Conservation (phyloP, 1,140 invertebrate species). For the Eumeta japonica region DNA sequence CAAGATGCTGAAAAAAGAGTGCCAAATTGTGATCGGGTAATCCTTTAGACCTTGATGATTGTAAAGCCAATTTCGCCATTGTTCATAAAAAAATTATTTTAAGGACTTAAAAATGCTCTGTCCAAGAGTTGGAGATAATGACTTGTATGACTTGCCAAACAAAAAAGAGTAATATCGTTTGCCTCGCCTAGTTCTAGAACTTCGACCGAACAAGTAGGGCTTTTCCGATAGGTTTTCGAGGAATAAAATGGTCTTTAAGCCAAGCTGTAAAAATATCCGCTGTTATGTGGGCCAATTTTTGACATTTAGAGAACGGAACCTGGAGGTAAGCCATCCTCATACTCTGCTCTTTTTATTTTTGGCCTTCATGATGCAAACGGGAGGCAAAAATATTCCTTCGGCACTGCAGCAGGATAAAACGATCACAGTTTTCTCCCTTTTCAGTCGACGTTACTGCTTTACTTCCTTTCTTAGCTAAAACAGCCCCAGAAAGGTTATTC, state of each 20-base stretch:
- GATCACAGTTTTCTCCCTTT: slow-evolving; percentile 23
- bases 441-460: slow-evolving; percentile 13
- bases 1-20: too few relatives aligned
- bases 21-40: too few relatives aligned
- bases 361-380: slow-evolving; percentile 16
- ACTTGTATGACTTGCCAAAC: slow-evolving; percentile 26
- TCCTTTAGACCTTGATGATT: too few relatives aligned
- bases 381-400: too few relatives aligned
- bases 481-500: slow-evolving; percentile 18
- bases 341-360: too few relatives aligned
- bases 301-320: slow-evolving; percentile 21
- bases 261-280: slow-evolving; percentile 20
- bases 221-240: not conserved
- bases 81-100: slow-evolving; percentile 15
- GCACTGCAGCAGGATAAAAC: too few relatives aligned
- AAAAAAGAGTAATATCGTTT: slow-evolving; percentile 22
- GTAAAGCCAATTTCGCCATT: too few relatives aligned
- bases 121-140: slow-evolving; percentile 24
- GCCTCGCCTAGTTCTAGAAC: slow-evolving; percentile 17
- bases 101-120: slow-evolving; percentile 22
- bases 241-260: slow-evolving; percentile 12
- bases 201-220: slow-evolving; percentile 9
- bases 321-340: slow-evolving; percentile 21
- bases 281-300: slow-evolving; percentile 19
- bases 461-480: slow-evolving; percentile 15